Evolutionary conservation across 2,797 vertebrate species (phyloP).

Genomic region (Tympanoctomys barrerae): DNA sequence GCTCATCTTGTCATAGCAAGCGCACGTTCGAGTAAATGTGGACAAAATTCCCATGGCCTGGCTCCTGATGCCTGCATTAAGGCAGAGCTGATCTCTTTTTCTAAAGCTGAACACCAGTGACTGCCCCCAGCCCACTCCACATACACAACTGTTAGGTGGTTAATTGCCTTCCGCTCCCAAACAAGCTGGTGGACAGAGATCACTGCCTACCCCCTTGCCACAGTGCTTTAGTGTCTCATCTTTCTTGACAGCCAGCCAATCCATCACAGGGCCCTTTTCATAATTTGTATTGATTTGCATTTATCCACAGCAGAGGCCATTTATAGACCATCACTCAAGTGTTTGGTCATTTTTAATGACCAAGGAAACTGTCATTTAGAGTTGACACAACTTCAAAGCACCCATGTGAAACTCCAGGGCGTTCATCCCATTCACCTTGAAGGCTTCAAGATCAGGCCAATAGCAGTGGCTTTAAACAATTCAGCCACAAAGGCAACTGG

Average conservation of each 20-base stretch:
- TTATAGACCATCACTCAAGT: slow-evolving; percentile 55
- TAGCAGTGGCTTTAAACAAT: slow-evolving; percentile 40
- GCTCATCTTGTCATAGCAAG: slow-evolving; percentile 74
- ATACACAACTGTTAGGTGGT: slow-evolving; percentile 32
- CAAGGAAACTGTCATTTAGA: slow-evolving; percentile 48
- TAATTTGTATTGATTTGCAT: slow-evolving; percentile 77
- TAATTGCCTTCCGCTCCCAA: slow-evolving; percentile 65
- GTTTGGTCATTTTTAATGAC: slow-evolving; percentile 65
- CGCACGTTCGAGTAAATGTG: slow-evolving; percentile 45
- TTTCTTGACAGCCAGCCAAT: slow-evolving; percentile 69
- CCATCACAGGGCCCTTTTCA: slow-evolving; percentile 56
- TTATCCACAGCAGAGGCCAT: slow-evolving; percentile 61
- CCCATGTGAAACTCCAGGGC: slow-evolving; percentile 17
- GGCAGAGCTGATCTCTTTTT: slow-evolving; percentile 50
- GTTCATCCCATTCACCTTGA: slow-evolving; percentile 26
- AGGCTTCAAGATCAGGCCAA: not conserved
- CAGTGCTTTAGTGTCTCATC: slow-evolving; percentile 55
- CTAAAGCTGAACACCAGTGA: not conserved
- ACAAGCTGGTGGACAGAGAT: slow-evolving; percentile 38
- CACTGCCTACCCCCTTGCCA: not conserved
- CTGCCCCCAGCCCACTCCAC: not conserved
- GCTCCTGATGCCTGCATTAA: slow-evolving; percentile 31
- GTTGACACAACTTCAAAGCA: slow-evolving; percentile 53
- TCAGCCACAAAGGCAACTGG: not conserved
- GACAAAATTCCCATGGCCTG: slow-evolving; percentile 8